phyloP scores from a whole-genome alignment of 2,888 invertebrate genomes.

The Dynastes hyllus region DNA sequence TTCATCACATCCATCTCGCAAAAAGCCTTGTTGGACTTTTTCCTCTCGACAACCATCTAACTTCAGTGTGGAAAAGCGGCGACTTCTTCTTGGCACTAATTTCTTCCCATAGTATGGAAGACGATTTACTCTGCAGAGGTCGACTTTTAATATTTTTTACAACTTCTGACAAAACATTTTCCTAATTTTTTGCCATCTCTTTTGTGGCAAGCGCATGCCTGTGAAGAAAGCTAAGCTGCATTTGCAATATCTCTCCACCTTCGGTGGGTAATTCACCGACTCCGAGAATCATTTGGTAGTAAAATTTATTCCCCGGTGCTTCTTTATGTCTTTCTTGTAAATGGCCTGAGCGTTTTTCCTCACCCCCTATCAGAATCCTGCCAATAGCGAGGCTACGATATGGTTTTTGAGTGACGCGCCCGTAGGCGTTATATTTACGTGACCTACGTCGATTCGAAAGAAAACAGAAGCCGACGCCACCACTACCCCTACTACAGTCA shows the following conservation, averaged over 20 bases:
- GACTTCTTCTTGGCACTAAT: too few relatives aligned
- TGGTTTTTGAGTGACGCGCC: background rate
- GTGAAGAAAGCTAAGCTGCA: background rate
- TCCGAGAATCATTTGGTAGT: constrained; percentile 46
- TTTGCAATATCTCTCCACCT: background rate
- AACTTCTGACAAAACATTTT: too few relatives aligned
- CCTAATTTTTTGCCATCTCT: too few relatives aligned
- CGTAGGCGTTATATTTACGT: background rate
- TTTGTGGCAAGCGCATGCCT: too few relatives aligned
- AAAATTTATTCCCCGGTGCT: constrained; percentile 46
- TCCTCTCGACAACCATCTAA: too few relatives aligned
- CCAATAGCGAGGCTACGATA: background rate
- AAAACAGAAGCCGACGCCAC: background rate
- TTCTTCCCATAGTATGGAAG: too few relatives aligned
- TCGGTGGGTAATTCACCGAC: constrained; percentile 20
- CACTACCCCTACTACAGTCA: background rate
- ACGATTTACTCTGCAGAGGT: too few relatives aligned
- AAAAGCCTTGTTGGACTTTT: too few relatives aligned
- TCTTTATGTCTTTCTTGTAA: constrained; percentile 35
- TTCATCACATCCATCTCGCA: too few relatives aligned
- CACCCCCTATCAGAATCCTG: background rate
- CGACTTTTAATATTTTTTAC: too few relatives aligned
- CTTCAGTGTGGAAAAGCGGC: too few relatives aligned
- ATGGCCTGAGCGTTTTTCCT: background rate
- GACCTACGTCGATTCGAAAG: background rate